Conservation (phyloP, 2,797 vertebrate species). For the Gymnothorax javanicus region DNA sequence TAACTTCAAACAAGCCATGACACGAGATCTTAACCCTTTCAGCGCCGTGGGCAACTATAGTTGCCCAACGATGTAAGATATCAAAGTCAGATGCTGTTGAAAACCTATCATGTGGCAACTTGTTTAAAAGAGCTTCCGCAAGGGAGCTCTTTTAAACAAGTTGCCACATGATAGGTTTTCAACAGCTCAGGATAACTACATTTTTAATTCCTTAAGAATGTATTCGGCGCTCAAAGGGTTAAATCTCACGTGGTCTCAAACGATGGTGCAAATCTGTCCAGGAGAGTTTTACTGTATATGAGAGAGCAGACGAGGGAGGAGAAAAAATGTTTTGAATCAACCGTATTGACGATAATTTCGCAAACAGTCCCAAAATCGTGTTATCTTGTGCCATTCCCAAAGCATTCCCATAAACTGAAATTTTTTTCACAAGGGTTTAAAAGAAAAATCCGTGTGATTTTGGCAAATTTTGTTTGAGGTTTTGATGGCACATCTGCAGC, state of each 20-base stretch:
- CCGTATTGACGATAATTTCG: constrained; percentile 67
- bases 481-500: constrained; percentile 6
- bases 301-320: constrained; percentile 58
- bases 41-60: too few species aligned
- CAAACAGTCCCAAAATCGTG: constrained; percentile 63
- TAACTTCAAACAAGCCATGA: too few species aligned
- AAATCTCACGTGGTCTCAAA: neutral
- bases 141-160: too few species aligned
- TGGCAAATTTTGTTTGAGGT: constrained; percentile 26
- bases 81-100: too few species aligned
- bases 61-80: too few species aligned
- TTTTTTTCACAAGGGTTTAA: constrained; percentile 62
- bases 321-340: constrained; percentile 58
- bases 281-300: constrained; percentile 56
- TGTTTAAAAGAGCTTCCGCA: too few species aligned
- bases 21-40: too few species aligned
- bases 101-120: too few species aligned
- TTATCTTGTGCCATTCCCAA: constrained; percentile 62
- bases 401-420: constrained; percentile 64
- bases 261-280: constrained; percentile 51
- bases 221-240: too few species aligned
- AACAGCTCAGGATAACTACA: too few species aligned
- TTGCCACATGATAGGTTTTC: too few species aligned
- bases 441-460: constrained; percentile 29
- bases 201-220: too few species aligned